These are phyloP conservation scores for Crenichthys baileyi DNA, from an alignment of 2,797 vertebrate species.

Conservation along the genomic window DNA sequence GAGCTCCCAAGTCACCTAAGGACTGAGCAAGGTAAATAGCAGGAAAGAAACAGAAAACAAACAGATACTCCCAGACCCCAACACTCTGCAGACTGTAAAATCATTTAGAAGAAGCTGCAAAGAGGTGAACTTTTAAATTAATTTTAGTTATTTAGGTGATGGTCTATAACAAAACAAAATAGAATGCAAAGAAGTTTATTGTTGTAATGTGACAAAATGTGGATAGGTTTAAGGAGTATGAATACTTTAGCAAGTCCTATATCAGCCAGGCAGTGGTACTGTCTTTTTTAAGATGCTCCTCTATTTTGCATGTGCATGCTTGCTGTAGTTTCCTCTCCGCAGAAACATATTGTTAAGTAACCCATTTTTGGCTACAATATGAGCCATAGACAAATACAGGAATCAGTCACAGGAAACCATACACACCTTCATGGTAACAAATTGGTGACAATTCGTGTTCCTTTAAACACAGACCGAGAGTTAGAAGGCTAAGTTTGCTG, in stretches of 20 bases:
- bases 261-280: not conserved
- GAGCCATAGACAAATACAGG: not conserved
- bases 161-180: not conserved
- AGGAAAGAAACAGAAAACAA: too few species aligned
- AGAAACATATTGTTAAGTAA: not conserved
- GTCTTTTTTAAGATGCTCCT: not conserved
- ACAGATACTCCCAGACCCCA: too few species aligned
- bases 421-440: conserved; percentile 14
- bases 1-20: too few species aligned
- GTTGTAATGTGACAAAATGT: not conserved
- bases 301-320: too few species aligned
- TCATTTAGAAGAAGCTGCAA: not conserved
- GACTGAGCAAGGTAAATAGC: too few species aligned
- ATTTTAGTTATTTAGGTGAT: not conserved
- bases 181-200: not conserved
- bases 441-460: conserved; percentile 12
- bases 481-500: not conserved
- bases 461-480: conserved; percentile 28
- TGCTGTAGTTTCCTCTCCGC: too few species aligned
- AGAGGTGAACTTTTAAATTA: not conserved
- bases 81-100: not conserved
- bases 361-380: not conserved
- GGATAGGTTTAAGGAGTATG: not conserved
- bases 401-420: conserved; percentile 4
- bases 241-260: not conserved